Base-by-base conservation (phyloP, 2,888 invertebrate genomes). In the Hydroisotoma schaefferi region DNA sequence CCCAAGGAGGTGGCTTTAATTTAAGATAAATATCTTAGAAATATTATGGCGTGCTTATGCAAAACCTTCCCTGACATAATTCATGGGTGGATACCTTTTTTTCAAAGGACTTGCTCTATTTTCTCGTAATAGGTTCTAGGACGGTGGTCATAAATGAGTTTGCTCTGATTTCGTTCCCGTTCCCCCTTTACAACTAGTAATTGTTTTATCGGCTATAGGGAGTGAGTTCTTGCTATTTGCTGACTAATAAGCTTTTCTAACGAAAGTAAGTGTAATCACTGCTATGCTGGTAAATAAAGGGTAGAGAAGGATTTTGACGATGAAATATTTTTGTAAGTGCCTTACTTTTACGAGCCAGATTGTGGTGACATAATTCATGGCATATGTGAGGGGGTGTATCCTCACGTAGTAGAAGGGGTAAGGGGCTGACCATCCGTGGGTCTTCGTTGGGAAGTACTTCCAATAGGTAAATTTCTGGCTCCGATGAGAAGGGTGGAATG, bases 401-500 rank as follows among this genome's bases (percentile, higher is more conserved):
- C 55, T 71, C 72, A 4, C 70, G 66, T 46, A 70, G 63, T 26
- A 73, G 60, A 52, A 71, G 63, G 28, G 73, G 73, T 23, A 72
- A 59, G 47, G 73, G 73, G 57, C 71, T 72, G 29, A 66, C 56
- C 56, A 73, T 69, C 51, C 72, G 56, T 18, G 71, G 65, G 58
- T 73, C 73, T 38, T 73, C 73, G 29, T 71, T 70, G 15, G 73
- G 73, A 61, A 74, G 57, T 63, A 70, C 72, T 62, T 76, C 75
- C 57, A 76, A 66, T 33, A 76, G 62, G 65, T 75, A 76, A 33
- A 76, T 71, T 66, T 76, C 76, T 4, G 76, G 76, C 54, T 76
- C 76, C 4, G 72, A 65, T 23, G 76, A 74, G 71, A 76, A 76
- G 38, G 80, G 80, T 49, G 79, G 80, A 58, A 79, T 71, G 73